Evolutionary conservation across 2,113 vertebrate genomes (phyloP).

Genomic region (Rhadina sibilatrix): DNA sequence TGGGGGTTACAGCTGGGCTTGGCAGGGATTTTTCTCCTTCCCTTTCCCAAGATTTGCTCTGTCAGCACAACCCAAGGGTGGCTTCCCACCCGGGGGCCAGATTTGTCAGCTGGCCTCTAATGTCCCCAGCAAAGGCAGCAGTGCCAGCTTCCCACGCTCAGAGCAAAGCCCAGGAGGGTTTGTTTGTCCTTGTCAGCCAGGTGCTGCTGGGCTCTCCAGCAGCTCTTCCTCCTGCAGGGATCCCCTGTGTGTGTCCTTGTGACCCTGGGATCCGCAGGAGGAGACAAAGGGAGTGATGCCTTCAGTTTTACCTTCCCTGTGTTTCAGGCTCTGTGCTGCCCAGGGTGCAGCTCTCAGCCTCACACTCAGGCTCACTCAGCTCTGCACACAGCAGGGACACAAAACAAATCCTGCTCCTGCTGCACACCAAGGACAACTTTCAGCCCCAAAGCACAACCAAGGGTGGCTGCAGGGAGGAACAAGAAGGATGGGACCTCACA

Average conservation of each 20-base stretch:
- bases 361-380: not conserved
- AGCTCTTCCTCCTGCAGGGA: not conserved
- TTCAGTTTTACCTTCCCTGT: accelerated
- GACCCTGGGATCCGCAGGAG: not conserved
- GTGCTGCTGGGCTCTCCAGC: not conserved
- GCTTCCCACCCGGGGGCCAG: not conserved
- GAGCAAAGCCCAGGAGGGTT: not conserved
- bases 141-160: not conserved
- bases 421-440: too few species aligned
- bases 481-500: too few species aligned
- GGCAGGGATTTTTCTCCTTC: not conserved
- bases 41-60: not conserved
- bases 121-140: not conserved
- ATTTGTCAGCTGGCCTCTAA: not conserved
- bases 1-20: not conserved
- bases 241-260: accelerated
- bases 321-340: too few species aligned
- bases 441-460: too few species aligned
- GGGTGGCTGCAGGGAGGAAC: too few species aligned
- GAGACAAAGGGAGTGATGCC: not conserved
- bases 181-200: not conserved
- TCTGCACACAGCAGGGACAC: too few species aligned
- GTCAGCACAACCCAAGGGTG: not conserved
- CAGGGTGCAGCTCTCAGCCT: not conserved
- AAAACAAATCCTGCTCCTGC: too few species aligned